Evolutionary conservation across 2,888 invertebrate genomes (phyloP).

Genomic region (Zhuqinia jingwanae): DNA sequence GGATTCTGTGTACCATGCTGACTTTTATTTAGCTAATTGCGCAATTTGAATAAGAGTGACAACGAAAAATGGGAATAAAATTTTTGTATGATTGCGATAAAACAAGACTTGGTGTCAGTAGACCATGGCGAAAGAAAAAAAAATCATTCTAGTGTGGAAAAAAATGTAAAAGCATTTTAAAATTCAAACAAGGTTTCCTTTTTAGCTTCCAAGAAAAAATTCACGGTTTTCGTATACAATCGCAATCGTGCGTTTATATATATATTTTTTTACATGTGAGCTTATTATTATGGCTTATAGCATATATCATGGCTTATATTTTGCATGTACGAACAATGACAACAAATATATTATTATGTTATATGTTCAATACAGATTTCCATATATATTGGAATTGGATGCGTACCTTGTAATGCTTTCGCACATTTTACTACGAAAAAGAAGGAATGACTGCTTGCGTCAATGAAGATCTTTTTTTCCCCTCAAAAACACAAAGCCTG

Average conservation of each 20-base stretch:
- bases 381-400: no score
- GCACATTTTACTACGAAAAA: no score
- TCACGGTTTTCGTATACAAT: not conserved
- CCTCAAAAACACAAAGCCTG: constrained; percentile 51
- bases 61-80: no score
- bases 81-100: not conserved
- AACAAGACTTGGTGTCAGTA: constrained; percentile 7
- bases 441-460: constrained; percentile 51
- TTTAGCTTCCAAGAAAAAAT: constrained; percentile 22
- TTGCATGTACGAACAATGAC: no score
- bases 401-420: no score
- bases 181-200: constrained; percentile 17
- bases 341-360: no score
- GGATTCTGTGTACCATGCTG: not conserved
- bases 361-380: not conserved
- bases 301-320: no score
- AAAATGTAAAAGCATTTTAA: constrained; percentile 5
- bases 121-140: constrained; percentile 21
- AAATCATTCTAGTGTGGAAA: not conserved
- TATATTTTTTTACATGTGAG: no score
- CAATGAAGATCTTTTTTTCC: constrained; percentile 65
- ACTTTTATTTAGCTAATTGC: not conserved
- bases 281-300: no score
- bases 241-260: no score
- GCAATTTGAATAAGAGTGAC: not conserved